phyloP scores from a whole-genome alignment of 2,797 vertebrate species.

The Allobates femoralis region DNA sequence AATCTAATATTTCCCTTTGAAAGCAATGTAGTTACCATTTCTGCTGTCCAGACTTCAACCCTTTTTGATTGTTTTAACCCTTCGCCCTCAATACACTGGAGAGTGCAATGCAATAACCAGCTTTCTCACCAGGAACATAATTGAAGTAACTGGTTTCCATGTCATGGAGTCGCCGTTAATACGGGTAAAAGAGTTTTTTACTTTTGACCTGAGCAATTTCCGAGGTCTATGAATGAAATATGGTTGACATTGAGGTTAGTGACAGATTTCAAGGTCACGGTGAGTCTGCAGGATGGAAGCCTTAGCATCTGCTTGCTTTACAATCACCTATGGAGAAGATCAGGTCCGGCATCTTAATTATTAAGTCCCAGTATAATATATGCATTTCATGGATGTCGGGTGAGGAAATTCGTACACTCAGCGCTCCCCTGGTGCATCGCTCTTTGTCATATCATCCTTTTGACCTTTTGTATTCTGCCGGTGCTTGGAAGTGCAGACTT shows the following conservation, averaged over 20 bases:
- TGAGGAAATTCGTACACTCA: conserved; percentile 22
- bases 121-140: background rate
- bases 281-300: background rate
- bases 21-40: background rate
- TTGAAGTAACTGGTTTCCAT: background rate
- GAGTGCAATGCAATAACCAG: background rate
- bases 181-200: conserved; percentile 19
- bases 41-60: background rate
- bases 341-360: conserved; percentile 42
- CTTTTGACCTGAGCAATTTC: conserved; percentile 2
- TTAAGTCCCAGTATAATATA: conserved; percentile 2
- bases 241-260: conserved; percentile 23
- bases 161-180: conserved; percentile 1
- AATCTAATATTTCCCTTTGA: background rate
- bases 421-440: background rate
- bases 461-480: conserved; percentile 16
- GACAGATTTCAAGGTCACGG: conserved; percentile 36
- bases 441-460: conserved; percentile 31
- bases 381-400: conserved; percentile 24
- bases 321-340: conserved; percentile 15
- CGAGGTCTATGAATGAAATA: background rate
- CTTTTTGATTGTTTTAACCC: background rate
- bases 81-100: background rate
- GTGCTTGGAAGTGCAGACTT: conserved; percentile 11
- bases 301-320: conserved; percentile 35